A percentile compares a stretch with the other conserved stretches of the same genome.
These are phyloP conservation scores for Felis catus DNA, from an alignment of 2,113 vertebrate genomes.

Conservation along the genomic window DNA sequence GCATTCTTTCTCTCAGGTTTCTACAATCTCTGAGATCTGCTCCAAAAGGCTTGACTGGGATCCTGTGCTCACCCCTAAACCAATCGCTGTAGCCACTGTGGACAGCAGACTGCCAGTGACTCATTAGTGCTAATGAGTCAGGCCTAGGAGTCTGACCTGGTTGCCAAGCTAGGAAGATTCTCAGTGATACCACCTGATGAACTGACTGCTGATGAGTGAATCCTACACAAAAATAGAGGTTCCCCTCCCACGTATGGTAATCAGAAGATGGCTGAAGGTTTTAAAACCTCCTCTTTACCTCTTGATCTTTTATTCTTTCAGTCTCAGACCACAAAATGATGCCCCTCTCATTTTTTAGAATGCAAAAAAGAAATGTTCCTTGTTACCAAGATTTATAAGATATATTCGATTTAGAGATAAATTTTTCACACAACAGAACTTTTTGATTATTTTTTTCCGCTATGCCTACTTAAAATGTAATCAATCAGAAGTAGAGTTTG, in stretches of 20 bases:
- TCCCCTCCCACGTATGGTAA: not conserved
- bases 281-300: not conserved
- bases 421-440: not conserved
- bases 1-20: not conserved
- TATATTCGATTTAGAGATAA: not conserved
- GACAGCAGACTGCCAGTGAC: not conserved
- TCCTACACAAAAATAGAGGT: not conserved
- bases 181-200: not conserved
- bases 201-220: not conserved
- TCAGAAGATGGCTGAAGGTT: not conserved
- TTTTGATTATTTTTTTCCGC: not conserved
- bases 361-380: not conserved
- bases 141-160: not conserved
- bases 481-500: not conserved
- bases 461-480: not conserved
- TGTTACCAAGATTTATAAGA: not conserved
- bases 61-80: not conserved
- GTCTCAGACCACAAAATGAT: not conserved
- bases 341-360: not conserved
- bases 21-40: not conserved
- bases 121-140: not conserved
- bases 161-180: not conserved
- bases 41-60: not conserved
- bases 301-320: not conserved
- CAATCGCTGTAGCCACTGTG: not conserved